A percentile compares a stretch with the other conserved stretches of the same genome.
These are phyloP conservation scores for Zonotrichia leucophrys DNA, from an alignment of 2,113 vertebrate species.

Conservation along the genomic window DNA sequence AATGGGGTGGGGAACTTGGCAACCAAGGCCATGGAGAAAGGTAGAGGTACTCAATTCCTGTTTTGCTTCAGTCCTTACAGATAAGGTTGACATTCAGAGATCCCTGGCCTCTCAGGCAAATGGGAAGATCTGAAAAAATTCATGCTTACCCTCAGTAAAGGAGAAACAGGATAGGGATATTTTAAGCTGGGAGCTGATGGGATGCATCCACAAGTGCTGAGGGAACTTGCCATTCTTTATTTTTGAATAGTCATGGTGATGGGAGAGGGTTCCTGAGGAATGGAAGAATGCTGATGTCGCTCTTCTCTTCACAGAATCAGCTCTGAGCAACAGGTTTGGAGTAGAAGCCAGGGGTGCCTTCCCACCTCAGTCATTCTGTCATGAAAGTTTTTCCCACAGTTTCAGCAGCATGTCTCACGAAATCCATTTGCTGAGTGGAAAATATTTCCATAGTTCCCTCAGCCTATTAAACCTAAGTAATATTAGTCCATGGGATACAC, in stretches of 20 bases:
- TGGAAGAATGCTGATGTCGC: background rate
- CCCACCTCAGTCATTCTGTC: background rate
- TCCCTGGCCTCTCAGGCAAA: background rate
- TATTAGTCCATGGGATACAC: background rate
- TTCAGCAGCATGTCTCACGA: background rate
- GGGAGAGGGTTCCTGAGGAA: background rate
- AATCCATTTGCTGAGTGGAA: background rate
- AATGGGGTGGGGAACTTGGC: background rate
- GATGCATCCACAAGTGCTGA: background rate
- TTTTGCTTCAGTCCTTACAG: background rate
- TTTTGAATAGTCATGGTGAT: background rate
- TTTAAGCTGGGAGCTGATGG: background rate
- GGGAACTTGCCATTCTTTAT: background rate
- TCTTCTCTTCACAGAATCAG: background rate
- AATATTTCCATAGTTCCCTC: background rate
- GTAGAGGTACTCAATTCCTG: background rate
- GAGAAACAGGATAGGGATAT: background rate
- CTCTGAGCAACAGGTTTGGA: background rate
- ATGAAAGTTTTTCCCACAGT: background rate
- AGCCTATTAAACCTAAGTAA: background rate
- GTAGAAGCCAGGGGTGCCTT: background rate
- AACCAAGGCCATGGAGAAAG: background rate
- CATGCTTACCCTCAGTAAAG: background rate
- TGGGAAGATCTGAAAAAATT: background rate
- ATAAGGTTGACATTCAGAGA: background rate